Conservation (phyloP, 2,113 vertebrate species). For the Cinclus cinclus region DNA sequence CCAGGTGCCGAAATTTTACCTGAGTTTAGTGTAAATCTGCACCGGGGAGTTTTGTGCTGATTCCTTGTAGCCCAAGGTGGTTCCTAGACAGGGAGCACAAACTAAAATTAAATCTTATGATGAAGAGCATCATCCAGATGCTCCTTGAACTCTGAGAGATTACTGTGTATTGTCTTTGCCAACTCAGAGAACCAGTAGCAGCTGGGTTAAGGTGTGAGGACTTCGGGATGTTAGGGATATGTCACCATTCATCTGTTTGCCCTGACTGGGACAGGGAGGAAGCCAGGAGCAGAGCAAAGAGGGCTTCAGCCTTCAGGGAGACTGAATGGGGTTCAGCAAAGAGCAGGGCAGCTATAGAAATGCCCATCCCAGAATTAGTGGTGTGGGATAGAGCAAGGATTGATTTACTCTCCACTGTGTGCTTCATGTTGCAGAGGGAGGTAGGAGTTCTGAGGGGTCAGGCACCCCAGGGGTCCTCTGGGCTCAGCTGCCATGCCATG, state of each 20-base stretch:
- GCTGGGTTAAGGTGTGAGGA: neutral
- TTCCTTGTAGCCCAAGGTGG: neutral
- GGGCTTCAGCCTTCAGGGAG: neutral
- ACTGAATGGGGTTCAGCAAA: neutral
- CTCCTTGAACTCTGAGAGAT: neutral
- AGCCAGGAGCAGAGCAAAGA: neutral
- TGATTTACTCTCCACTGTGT: neutral
- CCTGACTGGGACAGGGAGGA: neutral
- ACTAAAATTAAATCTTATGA: neutral
- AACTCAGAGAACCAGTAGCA: neutral
- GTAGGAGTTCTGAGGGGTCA: accelerated
- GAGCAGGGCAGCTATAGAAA: neutral
- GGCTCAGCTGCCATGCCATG: neutral
- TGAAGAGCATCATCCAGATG: neutral
- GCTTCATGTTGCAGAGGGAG: neutral
- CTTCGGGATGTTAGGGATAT: neutral
- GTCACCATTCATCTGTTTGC: neutral
- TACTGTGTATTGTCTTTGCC: neutral
- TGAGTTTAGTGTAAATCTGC: neutral
- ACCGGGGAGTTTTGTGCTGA: neutral
- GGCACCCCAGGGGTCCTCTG: neutral
- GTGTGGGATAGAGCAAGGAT: neutral
- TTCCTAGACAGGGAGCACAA: neutral
- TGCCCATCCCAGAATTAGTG: neutral
- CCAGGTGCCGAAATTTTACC: neutral